Evolutionary conservation across 2,113 vertebrate genomes (phyloP), one percentile per base, ranked within the genome.

Genomic region (Tyto alba): DNA sequence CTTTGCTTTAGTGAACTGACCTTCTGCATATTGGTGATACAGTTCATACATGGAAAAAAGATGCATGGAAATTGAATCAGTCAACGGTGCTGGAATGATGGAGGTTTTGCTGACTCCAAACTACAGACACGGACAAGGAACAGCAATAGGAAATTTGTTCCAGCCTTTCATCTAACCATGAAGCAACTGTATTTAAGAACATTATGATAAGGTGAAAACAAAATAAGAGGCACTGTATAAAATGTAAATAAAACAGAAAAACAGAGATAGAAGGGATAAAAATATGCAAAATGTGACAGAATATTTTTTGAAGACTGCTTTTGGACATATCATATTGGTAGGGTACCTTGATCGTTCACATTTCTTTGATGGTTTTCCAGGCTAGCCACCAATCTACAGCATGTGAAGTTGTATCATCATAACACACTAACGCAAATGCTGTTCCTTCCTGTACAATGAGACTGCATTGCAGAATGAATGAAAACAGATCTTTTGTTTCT

Each of bases 241-340:
- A 93, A 89, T 57, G 59, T 77, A 97, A 97, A 96, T 93, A 85
- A 91, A 96, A 40, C 63, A 22, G 53, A 94, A 75, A 72, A 76
- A 9, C 38, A 91, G 67, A 94, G 66, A 93, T 88, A 76, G 9
- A 57, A 88, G 75, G 32, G 47, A 89, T 89, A 94, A 85, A 95
- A 97, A 80, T 79, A 68, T 27, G 89, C 56, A 97, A 83, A 72
- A 95, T 41, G n/a, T 40, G 43, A 67, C 67, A 92, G 50, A 84
- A 97, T 60, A 34, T 59, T 21, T 95, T 52, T 82, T 36, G 5
- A 76, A 97, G 47, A 56, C 48, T 84, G 53, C 56, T 95, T 94
- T 91, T 80, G 47, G 50, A 93, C 53, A 18, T 34, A 47, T 2
- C 17, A 40, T 23, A 43, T 45, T 62, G 43, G 41, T n/a, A 45